Evolutionary conservation across 2,113 vertebrate species (phyloP), one percentile per base, ranked within the genome.

Genomic region (Oreochromis tanganicae): DNA sequence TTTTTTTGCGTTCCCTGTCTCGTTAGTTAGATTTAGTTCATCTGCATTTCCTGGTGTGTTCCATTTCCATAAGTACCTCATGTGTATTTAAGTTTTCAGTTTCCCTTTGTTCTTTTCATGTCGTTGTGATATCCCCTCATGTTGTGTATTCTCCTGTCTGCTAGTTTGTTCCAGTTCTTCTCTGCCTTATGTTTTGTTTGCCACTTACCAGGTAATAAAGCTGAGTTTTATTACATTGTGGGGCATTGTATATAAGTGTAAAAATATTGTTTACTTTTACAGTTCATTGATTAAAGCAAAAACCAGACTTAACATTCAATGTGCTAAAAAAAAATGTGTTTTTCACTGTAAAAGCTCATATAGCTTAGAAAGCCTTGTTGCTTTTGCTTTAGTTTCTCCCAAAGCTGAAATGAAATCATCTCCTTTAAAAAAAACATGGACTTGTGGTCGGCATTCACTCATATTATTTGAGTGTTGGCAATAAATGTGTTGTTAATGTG

Each of bases 371-470:
- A 75, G 14, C 14, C 43, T 46, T 48, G 9, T 29, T 27, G 27
- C 4, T 78, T 56, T 71, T 34, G 5, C 29, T 34, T 63, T 63
- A 63, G 38, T 32, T 78, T 75, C 63, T 54, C 13, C 17, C 48
- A 79, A 50, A 27, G 17, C 73, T 55, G 19, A 79, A 85, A 89
- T 66, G 24, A 81, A 50, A 24, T 32, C 29, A 86, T 61, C 7
- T 54, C 46, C 66, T 27, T 56, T 16, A 14, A 46, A 32, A 73
- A 71, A 24, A 66, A 21, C 80, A 8, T 52, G 29, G 56, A 59
- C 91, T 92, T 46, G 80, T 16, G 43, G 93, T 91, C 86, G 79
- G 87, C 92, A 93, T 89, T 84, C 94, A 91, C 92, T 92, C 87
- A 56, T 63, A 88, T 89, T 32, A 89, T 91, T 93, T 83, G 88